A percentile compares a stretch with the other conserved stretches of the same genome.
These are phyloP conservation scores for Onthophagus taurus DNA, from an alignment of 1,140 invertebrate species.

Conservation along the genomic window DNA sequence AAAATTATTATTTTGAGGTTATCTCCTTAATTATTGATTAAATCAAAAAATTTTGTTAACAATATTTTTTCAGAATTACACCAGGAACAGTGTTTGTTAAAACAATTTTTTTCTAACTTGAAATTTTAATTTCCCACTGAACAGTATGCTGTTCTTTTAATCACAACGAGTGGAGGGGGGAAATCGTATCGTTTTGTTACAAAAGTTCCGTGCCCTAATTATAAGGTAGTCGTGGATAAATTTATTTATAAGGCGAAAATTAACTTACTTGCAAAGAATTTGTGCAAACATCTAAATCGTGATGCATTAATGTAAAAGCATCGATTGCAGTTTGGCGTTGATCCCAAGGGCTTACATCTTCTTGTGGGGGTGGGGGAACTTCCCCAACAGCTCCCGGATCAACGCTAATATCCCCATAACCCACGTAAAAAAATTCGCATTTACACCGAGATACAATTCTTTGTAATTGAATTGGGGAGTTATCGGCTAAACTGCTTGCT, in stretches of 20 bases:
- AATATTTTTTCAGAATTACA: no score
- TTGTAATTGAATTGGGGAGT: constrained; percentile 62
- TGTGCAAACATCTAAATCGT: constrained; percentile 94
- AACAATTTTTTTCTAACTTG: no score
- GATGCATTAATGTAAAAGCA: constrained; percentile 96
- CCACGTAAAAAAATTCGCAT: constrained; percentile 96
- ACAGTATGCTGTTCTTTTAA: no score
- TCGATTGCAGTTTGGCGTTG: constrained; percentile 81
- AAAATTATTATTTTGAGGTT: no score
- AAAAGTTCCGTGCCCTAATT: no score
- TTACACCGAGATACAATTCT: constrained; percentile 93
- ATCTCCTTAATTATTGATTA: no score
- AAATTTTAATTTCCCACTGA: no score
- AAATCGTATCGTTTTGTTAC: no score
- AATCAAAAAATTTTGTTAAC: no score
- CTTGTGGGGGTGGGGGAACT: constrained; percentile 55
- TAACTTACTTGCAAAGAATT: constrained; percentile 73
- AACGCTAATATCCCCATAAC: constrained; percentile 75
- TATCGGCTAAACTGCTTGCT: constrained; percentile 52
- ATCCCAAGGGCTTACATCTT: constrained; percentile 64
- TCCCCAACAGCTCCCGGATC: constrained; percentile 56
- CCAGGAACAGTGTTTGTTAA: no score
- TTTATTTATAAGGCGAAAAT: neutral
- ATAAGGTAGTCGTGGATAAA: neutral
- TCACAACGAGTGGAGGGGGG: no score